phyloP scores from a whole-genome alignment of 2,888 invertebrate genomes.

The Nomada ruficornis region DNA sequence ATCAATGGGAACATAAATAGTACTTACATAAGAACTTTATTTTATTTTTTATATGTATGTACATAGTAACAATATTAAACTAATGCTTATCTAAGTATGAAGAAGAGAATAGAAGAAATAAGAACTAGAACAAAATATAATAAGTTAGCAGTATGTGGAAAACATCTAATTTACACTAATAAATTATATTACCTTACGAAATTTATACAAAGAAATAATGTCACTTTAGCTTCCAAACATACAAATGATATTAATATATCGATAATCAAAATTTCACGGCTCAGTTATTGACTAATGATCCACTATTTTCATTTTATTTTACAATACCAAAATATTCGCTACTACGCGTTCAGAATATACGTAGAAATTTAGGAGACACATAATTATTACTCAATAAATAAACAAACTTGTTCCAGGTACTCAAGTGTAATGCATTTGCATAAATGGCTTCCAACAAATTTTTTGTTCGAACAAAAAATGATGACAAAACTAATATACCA shows the following conservation, averaged over 20 bases:
- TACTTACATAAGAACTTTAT: constrained; percentile 42
- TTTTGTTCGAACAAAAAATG: no score
- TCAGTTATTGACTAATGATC: no score
- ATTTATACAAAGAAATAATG: background rate
- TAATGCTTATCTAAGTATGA: constrained; percentile 13
- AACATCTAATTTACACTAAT: constrained; percentile 9
- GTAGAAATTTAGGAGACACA: no score
- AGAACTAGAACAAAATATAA: constrained; percentile 22
- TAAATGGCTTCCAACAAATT: no score
- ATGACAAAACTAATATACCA: no score
- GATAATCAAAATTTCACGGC: background rate
- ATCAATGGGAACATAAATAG: constrained; percentile 40
- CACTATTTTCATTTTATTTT: no score
- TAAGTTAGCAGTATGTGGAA: background rate
- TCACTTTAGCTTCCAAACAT: background rate
- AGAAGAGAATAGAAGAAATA: constrained; percentile 11
- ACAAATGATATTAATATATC: constrained; percentile 14
- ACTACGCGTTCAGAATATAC: no score
- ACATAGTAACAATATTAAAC: constrained; percentile 35
- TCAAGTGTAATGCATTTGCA: no score
- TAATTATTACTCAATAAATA: no score
- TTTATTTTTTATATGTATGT: constrained; percentile 23
- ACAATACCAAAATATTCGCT: no score
- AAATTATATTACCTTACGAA: background rate
- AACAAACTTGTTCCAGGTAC: no score